Evolutionary conservation across 2,888 invertebrate genomes (phyloP), one percentile per base, ranked within the genome.

Genomic region (Xestia sexstrigata): DNA sequence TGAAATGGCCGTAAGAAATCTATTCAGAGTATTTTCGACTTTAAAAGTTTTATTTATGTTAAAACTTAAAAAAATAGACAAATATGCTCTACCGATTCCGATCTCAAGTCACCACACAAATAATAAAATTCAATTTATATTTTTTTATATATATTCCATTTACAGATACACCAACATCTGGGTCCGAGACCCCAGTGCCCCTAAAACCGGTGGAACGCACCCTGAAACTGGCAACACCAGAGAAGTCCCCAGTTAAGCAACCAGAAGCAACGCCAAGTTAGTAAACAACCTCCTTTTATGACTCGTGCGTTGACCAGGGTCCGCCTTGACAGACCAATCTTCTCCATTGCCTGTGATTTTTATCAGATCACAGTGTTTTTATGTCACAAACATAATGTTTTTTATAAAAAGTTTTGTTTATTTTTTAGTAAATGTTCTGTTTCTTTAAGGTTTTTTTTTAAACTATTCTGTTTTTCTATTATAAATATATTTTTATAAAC

Each of bases 91-190:
- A 30, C 5, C 26, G 0, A 17, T 30, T 30, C 49, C 20, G 8
- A 49, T 49, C 20, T 55, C 5, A 5, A n/a, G 35, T 35, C 30
- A 75, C 23, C n/a, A 72, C 11, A 8, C 23, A 30, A 72, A 73
- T 17, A 49, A 35, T 13, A 17, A 9, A 7, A 52, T 52, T 58
- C 5, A n/a, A n/a, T n/a, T n/a, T 23, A 70, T 30, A 20, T 7
- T 55, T 17, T n/a, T 3, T 42, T 15, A 65, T n/a, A 65, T 8
- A 65, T 8, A 65, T n/a, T 42, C 1, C 15, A n/a, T 67, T 68
- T 30, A 17, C 71, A 95, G 96, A 96, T 65, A 95, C 95, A 0
- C 93, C 94, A 0, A 96, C 96, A 0, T 96, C 96, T 0, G 96
- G 93, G 0, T 96, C 96, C 0, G 96, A 96, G 79, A 93, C 95